Conservation (phyloP, 2,888 invertebrate species). For the Agonopterix alstromeriana region DNA sequence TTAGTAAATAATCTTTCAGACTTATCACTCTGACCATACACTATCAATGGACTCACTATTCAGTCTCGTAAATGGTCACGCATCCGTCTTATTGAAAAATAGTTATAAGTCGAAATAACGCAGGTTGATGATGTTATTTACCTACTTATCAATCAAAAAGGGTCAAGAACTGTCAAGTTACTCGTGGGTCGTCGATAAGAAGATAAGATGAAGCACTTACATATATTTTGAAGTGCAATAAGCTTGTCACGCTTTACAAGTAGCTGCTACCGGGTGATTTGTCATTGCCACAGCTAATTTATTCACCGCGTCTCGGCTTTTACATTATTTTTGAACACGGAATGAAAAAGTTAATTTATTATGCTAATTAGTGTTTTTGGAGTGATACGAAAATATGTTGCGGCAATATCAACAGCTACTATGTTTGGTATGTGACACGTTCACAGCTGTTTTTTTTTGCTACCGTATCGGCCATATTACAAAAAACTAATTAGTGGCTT, state of each 20-base stretch:
- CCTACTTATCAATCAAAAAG: too few relatives aligned
- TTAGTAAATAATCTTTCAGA: too few relatives aligned
- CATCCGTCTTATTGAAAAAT: too few relatives aligned
- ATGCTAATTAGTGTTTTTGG: slow-evolving; percentile 44
- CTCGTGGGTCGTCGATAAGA: too few relatives aligned
- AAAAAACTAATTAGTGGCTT: background rate
- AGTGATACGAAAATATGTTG: slow-evolving; percentile 22
- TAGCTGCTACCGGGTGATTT: slow-evolving; percentile 21
- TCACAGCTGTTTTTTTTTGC: background rate
- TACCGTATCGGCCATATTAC: background rate
- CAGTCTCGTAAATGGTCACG: too few relatives aligned
- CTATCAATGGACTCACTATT: too few relatives aligned
- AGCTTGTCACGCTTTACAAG: slow-evolving; percentile 12
- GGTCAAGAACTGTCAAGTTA: too few relatives aligned
- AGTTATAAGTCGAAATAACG: too few relatives aligned
- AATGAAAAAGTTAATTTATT: slow-evolving; percentile 39
- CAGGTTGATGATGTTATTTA: too few relatives aligned
- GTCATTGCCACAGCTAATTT: slow-evolving; percentile 24
- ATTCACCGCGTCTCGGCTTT: slow-evolving; percentile 19
- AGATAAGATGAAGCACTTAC: background rate
- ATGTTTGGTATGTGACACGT: background rate
- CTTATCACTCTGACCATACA: too few relatives aligned
- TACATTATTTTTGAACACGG: slow-evolving; percentile 32
- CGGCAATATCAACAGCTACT: slow-evolving; percentile 3
- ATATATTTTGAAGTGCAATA: slow-evolving; percentile 4